Base-by-base conservation (phyloP, 2,113 vertebrate species). In the Mirounga angustirostris region DNA sequence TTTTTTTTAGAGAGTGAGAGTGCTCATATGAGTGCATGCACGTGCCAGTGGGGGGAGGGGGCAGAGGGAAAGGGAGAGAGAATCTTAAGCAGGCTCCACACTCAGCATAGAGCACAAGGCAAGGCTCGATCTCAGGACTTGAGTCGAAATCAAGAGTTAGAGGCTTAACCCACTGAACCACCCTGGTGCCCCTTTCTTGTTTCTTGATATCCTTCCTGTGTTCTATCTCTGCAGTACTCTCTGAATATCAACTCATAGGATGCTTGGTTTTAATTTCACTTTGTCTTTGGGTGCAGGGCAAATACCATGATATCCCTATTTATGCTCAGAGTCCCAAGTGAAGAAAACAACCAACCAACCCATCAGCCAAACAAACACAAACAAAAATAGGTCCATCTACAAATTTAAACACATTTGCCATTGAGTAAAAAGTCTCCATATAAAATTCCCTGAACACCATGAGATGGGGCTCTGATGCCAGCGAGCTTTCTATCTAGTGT, bases 391-490 rank as follows among this genome's bases (percentile, higher is more conserved):
- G 19, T 28, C 63, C 40, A 59, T 40, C 7, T 76, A 24, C 40
- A 78, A 81, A 46, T 76, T 69, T 52, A 26, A 69, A 91, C 61
- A 50, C 52, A 58, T 58, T 19, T 71, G 26, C 43, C 33, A 4
- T 21, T 30, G 59, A 78, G 79, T 73, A 33, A 81, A 63, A 82
- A 28, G 59, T 52, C 65, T 82, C 16, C 54, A 7, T 33, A 7
- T 54, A 16, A 65, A 65, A 56, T 36, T 30, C 5, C 59, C 74
- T 26, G 10, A 58, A 36, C n/a, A 28, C 11, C 14, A 8, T 9
- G 26, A 13, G 19, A 15, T 0, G 0, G 14, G 65, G 16, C 24
- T 5, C 0, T 61, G 26, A 2, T 6, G 1, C 33, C 2, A 7
- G n/a, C 4, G 22, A 43, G 1, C 13, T 52, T 43, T 40, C 40